Conservation (phyloP, 2,113 vertebrate genomes). For the Hemiprocne comata region DNA sequence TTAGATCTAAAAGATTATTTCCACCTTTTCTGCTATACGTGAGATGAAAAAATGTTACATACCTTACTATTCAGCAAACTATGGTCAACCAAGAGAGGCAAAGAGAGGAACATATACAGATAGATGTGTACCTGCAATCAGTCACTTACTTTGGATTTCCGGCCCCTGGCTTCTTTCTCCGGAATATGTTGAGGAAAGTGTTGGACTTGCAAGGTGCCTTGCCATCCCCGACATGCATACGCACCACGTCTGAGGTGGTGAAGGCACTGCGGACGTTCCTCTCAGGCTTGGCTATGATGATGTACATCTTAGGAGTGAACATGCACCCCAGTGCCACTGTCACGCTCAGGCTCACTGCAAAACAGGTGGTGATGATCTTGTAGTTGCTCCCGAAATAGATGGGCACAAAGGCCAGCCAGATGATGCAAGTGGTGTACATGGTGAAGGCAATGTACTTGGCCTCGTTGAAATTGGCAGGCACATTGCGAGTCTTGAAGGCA, state of each 20-base stretch:
- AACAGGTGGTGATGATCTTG: constrained; percentile 99
- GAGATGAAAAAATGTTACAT: background rate
- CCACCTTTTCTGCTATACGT: background rate
- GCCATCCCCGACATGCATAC: constrained; percentile 98
- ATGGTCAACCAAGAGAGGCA: background rate
- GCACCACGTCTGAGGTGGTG: constrained; percentile 97
- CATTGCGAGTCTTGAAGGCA: constrained; percentile 98
- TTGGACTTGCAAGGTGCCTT: constrained; percentile 92
- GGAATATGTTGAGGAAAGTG: constrained; percentile 96
- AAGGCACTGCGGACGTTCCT: constrained; percentile 98
- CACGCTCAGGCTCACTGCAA: constrained; percentile 96
- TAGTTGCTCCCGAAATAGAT: constrained; percentile 99
- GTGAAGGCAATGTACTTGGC: constrained; percentile 99
- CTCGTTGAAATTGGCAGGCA: constrained; percentile 98
- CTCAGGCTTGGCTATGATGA: constrained; percentile 98
- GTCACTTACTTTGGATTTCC: constrained; percentile 89
- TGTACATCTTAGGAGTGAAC: constrained; percentile 99
- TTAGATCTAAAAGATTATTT: background rate
- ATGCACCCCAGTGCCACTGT: constrained; percentile 98
- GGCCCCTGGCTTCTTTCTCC: constrained; percentile 90
- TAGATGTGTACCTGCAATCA: background rate
- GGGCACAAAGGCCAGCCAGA: constrained; percentile 98
- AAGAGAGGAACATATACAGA: background rate
- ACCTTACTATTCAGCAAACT: constrained; percentile 29
- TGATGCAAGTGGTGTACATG: constrained; percentile 99